Percentiles rank a stretch among this genome's conserved stretches.
Evolutionary conservation across 2,113 vertebrate species (phyloP).

Genomic region (Lota lota): DNA sequence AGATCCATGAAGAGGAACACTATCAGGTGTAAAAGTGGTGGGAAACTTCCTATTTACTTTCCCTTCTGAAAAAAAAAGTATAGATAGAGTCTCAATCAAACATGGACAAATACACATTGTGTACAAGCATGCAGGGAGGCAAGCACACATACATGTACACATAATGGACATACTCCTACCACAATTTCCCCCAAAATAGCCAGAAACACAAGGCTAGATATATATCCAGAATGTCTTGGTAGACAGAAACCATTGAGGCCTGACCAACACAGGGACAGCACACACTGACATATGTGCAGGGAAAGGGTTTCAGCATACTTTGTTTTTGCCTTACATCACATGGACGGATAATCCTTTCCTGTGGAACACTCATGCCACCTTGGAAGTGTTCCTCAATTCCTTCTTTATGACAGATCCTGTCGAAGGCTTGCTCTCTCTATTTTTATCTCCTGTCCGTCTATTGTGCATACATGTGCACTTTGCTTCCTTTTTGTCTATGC

Average conservation of each 20-base stretch:
- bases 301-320: too few species aligned
- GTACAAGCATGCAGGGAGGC: neutral
- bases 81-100: neutral
- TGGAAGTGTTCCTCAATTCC: conserved; percentile 19
- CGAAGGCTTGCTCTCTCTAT: neutral
- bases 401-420: conserved; percentile 30
- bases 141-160: neutral
- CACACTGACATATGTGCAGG: neutral
- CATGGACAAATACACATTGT: neutral
- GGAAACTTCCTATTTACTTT: too few species aligned
- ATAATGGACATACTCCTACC: too few species aligned
- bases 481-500: neutral
- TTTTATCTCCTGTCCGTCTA: neutral
- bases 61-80: too few species aligned
- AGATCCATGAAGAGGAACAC: conserved; percentile 5
- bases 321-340: too few species aligned
- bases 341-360: too few species aligned
- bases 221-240: conserved; percentile 1
- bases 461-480: neutral
- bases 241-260: conserved; percentile 2
- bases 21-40: neutral
- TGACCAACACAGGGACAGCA: neutral
- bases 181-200: neutral
- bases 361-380: conserved; percentile 19
- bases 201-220: neutral